Percentiles rank a stretch among this genome's conserved stretches.
phyloP scores from a whole-genome alignment of 2,113 vertebrate genomes.

The Nothoprocta pentlandii region DNA sequence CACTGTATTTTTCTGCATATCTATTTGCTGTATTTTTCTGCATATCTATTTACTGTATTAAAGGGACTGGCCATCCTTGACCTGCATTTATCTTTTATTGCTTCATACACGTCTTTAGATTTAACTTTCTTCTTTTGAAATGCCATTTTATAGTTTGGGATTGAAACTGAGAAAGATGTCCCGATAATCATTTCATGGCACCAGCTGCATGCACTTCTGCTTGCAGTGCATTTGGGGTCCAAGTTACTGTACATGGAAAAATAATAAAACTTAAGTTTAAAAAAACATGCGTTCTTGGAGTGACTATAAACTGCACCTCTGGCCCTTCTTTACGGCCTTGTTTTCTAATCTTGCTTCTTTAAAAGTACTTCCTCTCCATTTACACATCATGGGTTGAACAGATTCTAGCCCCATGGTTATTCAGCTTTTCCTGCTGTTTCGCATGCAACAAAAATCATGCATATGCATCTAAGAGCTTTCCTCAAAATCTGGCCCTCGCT shows the following conservation, averaged over 20 bases:
- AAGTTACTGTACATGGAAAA: not conserved
- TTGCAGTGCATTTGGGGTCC: not conserved
- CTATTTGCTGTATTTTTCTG: not conserved
- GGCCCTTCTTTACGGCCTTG: not conserved
- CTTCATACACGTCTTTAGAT: not conserved
- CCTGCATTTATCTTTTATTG: not conserved
- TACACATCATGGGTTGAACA: not conserved
- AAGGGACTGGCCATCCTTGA: not conserved
- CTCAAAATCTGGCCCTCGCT: not conserved
- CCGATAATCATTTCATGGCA: not conserved
- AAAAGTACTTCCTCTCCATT: not conserved
- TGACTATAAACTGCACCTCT: not conserved
- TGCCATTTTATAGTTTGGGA: not conserved
- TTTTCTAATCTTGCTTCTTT: conserved; percentile 11
- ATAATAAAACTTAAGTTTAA: not conserved
- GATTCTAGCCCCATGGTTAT: not conserved
- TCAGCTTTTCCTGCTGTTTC: not conserved
- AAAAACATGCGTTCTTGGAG: not conserved
- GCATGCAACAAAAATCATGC: not conserved
- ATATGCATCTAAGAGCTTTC: not conserved
- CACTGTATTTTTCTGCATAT: not conserved
- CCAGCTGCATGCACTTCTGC: not conserved
- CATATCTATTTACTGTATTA: not conserved
- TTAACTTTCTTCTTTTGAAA: not conserved
- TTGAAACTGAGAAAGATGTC: not conserved